phyloP scores from a whole-genome alignment of 2,113 vertebrate genomes.

The Fulmarus glacialis region DNA sequence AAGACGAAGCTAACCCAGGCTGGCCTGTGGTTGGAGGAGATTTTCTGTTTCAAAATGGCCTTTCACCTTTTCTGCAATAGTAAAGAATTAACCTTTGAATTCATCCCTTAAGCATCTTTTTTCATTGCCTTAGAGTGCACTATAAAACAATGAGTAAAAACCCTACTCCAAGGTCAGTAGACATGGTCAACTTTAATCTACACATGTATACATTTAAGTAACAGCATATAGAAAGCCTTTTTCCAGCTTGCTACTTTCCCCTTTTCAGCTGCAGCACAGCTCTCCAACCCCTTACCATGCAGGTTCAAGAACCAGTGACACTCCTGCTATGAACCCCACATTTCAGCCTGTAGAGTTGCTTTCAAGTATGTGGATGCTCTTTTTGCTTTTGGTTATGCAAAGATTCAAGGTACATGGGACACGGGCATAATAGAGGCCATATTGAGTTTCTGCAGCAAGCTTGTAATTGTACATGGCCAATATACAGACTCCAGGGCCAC shows the following conservation, averaged over 20 bases:
- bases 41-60: slow-evolving; percentile 4
- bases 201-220: not conserved
- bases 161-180: not conserved
- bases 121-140: not conserved
- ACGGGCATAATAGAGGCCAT: not conserved
- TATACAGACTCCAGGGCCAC: not conserved
- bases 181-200: not conserved
- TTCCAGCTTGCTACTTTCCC: not conserved
- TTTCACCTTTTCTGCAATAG: slow-evolving; percentile 2
- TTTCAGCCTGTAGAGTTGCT: not conserved
- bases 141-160: not conserved
- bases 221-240: not conserved
- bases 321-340: not conserved
- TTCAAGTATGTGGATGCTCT: not conserved
- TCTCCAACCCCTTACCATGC: not conserved
- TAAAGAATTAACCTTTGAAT: slow-evolving; percentile 48
- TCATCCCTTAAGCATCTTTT: not conserved
- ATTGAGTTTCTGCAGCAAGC: not conserved
- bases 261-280: not conserved
- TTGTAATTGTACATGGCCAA: not conserved
- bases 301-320: not conserved
- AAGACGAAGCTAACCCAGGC: slow-evolving; percentile 1
- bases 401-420: not conserved
- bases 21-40: not conserved
- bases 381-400: not conserved